Evolutionary conservation across 2,113 vertebrate genomes (phyloP).

Genomic region (Isichthys henryi): DNA sequence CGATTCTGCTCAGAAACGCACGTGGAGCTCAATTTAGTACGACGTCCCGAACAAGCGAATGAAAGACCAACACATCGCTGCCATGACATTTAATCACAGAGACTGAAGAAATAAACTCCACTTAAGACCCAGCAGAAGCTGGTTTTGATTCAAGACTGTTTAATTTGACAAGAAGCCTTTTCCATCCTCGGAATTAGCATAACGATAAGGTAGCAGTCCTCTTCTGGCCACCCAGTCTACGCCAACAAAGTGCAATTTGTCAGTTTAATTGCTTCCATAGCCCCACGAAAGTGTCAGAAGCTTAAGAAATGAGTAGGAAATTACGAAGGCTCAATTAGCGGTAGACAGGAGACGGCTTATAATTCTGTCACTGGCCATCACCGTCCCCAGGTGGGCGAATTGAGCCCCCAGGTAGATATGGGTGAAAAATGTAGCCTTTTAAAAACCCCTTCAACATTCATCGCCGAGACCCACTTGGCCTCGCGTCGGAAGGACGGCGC

Average conservation of each 20-base stretch:
- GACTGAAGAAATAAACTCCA: not conserved
- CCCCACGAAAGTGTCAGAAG: slow-evolving; percentile 32
- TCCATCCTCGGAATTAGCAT: not conserved
- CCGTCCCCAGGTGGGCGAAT: slow-evolving; percentile 45
- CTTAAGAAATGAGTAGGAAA: slow-evolving; percentile 46
- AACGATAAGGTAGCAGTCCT: slow-evolving; percentile 33
- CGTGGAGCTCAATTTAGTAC: not conserved
- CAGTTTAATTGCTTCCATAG: slow-evolving; percentile 46
- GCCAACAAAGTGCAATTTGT: slow-evolving; percentile 49
- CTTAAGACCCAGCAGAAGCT: not conserved
- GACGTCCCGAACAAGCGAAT: too few species aligned
- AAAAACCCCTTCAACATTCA: slow-evolving; percentile 43
- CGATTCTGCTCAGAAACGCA: not conserved
- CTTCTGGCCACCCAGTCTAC: slow-evolving; percentile 50
- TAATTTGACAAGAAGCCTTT: slow-evolving; percentile 2
- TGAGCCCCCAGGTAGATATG: slow-evolving; percentile 44
- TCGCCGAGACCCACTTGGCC: slow-evolving; percentile 32
- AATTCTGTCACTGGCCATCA: slow-evolving; percentile 43
- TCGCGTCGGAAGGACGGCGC: slow-evolving; percentile 34
- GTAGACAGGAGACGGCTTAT: slow-evolving; percentile 20
- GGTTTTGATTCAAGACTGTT: slow-evolving; percentile 5
- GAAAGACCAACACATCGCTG: not conserved
- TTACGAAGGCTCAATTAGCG: slow-evolving; percentile 25
- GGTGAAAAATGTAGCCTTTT: slow-evolving; percentile 50
- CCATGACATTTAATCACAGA: not conserved